Evolutionary conservation across 1,140 invertebrate genomes (phyloP), one percentile per base, ranked within the genome.

Genomic region (Pachyrhynchus sulphureomaculatus): DNA sequence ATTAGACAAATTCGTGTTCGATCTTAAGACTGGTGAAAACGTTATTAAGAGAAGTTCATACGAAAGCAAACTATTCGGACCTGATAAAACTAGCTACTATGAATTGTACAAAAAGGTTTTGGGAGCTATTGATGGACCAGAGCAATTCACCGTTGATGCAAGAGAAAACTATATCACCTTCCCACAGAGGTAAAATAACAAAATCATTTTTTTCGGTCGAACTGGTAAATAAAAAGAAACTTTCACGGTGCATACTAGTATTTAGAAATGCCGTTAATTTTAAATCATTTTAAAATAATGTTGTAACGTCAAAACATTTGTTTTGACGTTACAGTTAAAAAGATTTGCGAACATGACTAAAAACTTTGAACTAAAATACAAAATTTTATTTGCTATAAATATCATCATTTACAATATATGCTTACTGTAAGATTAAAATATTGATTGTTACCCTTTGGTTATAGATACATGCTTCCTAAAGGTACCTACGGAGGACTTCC

Each of bases 1-100:
- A 72, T 74, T 91, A 23, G 73, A 73, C 51, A 52, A 75, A 68
- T 62, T 81, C 81, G 24, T 62, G 79, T 2, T 78, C 67, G 80
- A 84, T 53, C 75, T 92, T 33, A 72, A 76, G 4, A 75, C 81
- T 53, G 89, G 89, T 51, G 80, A 85, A 54, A 90, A 89, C 71
- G 76, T 80, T 24, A 82, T 91, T 60, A 76, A 80, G 34, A 84
- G 89, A 42, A 81, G 81, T 61, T 89, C 88, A 2, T 78, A 79
- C 8, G 83, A 90, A 10, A 85, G 85, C 67, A 77, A 78, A 57
- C 78, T 80, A 62, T 84, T 82, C 58, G 80, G 82, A 57, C 76
- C 80, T 36, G 87, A 90, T 68, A 84, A 81, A 42, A 80, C 84
- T 49, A 83, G 84, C 15, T 81, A 83, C 65, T 73, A 78, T 32